Base-by-base conservation (phyloP, 2,113 vertebrate genomes). In the Peucedramus taeniatus region DNA sequence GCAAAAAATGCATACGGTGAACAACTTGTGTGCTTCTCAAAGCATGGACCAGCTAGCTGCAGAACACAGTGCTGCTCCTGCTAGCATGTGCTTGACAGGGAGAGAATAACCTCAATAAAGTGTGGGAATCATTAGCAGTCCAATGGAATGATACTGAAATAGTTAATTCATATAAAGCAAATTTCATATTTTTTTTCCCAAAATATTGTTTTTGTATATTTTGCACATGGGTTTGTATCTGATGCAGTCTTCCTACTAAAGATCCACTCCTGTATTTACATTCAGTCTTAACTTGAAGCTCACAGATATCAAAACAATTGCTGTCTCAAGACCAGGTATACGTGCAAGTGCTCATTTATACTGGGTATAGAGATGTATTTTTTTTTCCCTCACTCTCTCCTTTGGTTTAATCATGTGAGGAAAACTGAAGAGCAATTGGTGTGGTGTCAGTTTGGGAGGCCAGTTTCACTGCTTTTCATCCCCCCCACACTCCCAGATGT, bases 11-110 rank as follows among this genome's bases (percentile, higher is more conserved):
- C 91, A 87, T 83, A 80, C 92, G 63, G 64, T 95, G 92, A 94
- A 94, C 95, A 96, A 97, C 81, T 96, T 83, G 60, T 65, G 59
- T 83, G 80, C 61, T 92, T 95, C 39, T 60, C 81, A 94, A 96
- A 95, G 86, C 92, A 35, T 37, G 91, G 87, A 76, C 61, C 61
- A 80, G 79, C 60, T 89, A 86, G 66, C 92, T 94, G 72, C 47
- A 93, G 92, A 93, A 71, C 82, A 94, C 64, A 77, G 49, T 37
- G n/a, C 82, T 94, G 77, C 79, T 92, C 96, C 57, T 79, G 81
- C 90, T 86, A 92, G 28, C 47, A 40, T 69, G 74, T 76, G 69
- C 88, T 40, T 94, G 50, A 70, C 59, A 95, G 72, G 50, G 92
- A 83, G 79, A 90, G 78, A 87, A 40, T 83, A 92, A 93, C 88